Base-by-base conservation (phyloP, 2,113 vertebrate species). In the Trematocara macrostoma region DNA sequence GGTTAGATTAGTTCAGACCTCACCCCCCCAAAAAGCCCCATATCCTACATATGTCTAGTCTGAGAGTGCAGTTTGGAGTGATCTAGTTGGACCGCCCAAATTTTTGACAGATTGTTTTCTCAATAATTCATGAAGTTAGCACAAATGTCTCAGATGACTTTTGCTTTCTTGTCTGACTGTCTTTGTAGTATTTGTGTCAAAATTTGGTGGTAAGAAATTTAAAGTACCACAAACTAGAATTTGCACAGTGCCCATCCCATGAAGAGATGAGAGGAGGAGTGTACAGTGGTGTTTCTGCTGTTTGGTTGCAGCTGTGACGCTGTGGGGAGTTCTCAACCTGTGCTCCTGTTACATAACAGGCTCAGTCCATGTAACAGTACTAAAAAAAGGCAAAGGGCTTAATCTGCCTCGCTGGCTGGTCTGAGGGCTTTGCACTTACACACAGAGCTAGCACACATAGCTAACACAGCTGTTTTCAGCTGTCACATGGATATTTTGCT, bases 351-450 rank as follows among this genome's bases (percentile, higher is more conserved):
- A 94, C 79, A 38, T 95, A 95, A 96, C 88, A 53, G 80, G 87
- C 90, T 94, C 90, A 93, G 91, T 83, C 79, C 49, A 74, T 91
- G 90, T 91, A 90, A 92, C 85, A 79, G 86, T 89, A 85, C 88
- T 86, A 92, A 91, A 94, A 95, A 95, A 93, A 93, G 89, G 91
- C 91, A 92, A 94, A 93, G 76, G 87, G 92, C 90, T 94, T 94
- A 95, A 93, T 79, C 92, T 87, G 91, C 69, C 14, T 81, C 3
- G 20, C 90, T 89, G 87, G 56, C 86, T 71, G 83, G 85, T 84
- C 83, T 34, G 55, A 82, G 52, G 55, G 59, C 18, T 84, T 26
- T 35, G 61, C 7, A 20, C 52, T 55, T 45, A 79, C 42, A 78
- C 42, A 83, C 47, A 8, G 40, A 8, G 9, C 12, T 53, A 23